Conservation (phyloP, 2,888 invertebrate genomes). For the Terebella lapidaria region DNA sequence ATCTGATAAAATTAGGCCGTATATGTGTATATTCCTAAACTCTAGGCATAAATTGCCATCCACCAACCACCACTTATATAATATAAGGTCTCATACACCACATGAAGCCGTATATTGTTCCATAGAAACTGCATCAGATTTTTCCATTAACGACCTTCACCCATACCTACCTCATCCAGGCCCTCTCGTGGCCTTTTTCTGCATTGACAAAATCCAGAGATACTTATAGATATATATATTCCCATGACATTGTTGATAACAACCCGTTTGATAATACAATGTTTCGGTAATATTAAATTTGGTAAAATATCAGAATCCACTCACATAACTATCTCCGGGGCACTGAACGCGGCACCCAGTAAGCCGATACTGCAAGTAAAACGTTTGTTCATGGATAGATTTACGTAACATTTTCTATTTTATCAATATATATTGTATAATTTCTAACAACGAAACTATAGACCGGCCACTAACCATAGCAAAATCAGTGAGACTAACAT, state of each 20-base stretch:
- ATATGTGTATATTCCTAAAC: too few relatives aligned
- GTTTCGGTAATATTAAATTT: too few relatives aligned
- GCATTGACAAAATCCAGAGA: neutral
- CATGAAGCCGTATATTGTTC: too few relatives aligned
- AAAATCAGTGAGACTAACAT: constrained; percentile 40
- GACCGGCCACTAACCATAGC: constrained; percentile 40
- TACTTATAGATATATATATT: neutral
- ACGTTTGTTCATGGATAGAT: neutral
- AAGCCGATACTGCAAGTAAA: constrained; percentile 32
- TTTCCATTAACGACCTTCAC: neutral
- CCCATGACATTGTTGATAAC: too few relatives aligned
- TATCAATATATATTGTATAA: too few relatives aligned
- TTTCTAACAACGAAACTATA: too few relatives aligned
- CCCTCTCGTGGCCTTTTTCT: neutral
- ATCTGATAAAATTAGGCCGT: too few relatives aligned
- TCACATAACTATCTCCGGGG: constrained; percentile 33
- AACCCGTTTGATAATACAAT: too few relatives aligned
- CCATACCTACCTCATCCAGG: neutral
- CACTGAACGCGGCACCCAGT: constrained; percentile 42
- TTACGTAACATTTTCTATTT: neutral
- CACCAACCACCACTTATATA: too few relatives aligned
- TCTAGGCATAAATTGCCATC: too few relatives aligned
- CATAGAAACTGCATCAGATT: too few relatives aligned
- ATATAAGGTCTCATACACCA: too few relatives aligned
- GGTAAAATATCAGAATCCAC: constrained; percentile 10